phyloP scores from a whole-genome alignment of 2,113 vertebrate species.

The Oceanites oceanicus region DNA sequence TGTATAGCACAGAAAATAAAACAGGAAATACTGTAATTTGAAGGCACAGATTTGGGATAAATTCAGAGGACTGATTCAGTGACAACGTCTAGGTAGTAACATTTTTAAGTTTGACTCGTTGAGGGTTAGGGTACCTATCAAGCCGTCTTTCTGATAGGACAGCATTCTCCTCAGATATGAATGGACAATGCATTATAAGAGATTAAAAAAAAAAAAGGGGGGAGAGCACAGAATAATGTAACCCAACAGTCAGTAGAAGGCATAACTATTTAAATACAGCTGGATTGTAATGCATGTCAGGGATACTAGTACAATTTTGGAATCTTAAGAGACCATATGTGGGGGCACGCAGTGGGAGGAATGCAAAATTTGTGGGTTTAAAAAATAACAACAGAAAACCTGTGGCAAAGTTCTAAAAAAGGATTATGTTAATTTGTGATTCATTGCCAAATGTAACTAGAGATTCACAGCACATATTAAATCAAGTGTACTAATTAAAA shows the following conservation, averaged over 20 bases:
- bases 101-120: conserved; percentile 1
- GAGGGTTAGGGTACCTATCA: not conserved
- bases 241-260: not conserved
- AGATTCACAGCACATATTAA: conserved; percentile 13
- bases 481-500: conserved; percentile 45
- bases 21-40: not conserved
- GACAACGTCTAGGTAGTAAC: not conserved
- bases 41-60: not conserved
- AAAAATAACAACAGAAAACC: conserved; percentile 67
- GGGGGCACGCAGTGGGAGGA: conserved; percentile 48
- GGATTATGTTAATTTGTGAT: conserved; percentile 50
- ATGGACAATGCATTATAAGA: not conserved
- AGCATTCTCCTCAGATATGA: not conserved
- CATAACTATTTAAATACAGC: conserved; percentile 34
- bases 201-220: accelerated
- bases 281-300: conserved; percentile 12
- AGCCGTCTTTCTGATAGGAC: not conserved
- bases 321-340: conserved; percentile 46
- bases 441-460: conserved; percentile 41
- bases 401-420: conserved; percentile 12
- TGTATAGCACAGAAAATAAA: not conserved
- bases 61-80: not conserved
- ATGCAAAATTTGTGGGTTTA: conserved; percentile 63
- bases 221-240: not conserved
- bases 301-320: conserved; percentile 20